Percentiles rank a stretch among this genome's conserved stretches.
phyloP scores from a whole-genome alignment of 2,113 vertebrate genomes.

The Heliornis fulica region DNA sequence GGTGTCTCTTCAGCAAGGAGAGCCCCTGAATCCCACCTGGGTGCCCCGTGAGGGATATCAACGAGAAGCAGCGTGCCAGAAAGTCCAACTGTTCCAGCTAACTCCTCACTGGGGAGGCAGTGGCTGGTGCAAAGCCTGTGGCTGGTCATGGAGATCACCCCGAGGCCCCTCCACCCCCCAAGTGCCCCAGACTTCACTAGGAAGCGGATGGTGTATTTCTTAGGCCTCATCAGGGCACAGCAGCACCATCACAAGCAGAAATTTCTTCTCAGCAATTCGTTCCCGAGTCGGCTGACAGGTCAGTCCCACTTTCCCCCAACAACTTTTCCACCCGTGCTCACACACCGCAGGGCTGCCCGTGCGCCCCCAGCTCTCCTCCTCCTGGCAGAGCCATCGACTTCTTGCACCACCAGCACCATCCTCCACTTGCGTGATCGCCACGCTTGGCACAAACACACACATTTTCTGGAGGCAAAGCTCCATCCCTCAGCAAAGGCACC shows the following conservation, averaged over 20 bases:
- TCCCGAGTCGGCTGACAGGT: neutral
- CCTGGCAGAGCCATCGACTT: fast-evolving
- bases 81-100: neutral
- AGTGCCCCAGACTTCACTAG: neutral
- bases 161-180: too few relatives aligned
- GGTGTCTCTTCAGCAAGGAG: fast-evolving
- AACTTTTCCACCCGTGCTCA: neutral
- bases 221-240: neutral
- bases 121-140: too few relatives aligned
- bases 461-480: neutral
- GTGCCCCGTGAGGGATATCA: too few relatives aligned
- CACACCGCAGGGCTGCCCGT: too few relatives aligned
- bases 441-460: too few relatives aligned
- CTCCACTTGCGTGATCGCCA: fast-evolving
- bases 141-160: too few relatives aligned
- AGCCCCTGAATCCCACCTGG: too few relatives aligned
- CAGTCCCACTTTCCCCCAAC: neutral
- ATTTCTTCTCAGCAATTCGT: neutral
- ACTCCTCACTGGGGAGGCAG: neutral
- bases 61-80: neutral
- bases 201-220: neutral
- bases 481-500: neutral
- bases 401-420: too few relatives aligned
- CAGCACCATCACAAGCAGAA: too few relatives aligned
- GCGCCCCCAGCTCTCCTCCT: neutral